phyloP scores from a whole-genome alignment of 2,888 invertebrate species.

The Drosophila neonasuta region DNA sequence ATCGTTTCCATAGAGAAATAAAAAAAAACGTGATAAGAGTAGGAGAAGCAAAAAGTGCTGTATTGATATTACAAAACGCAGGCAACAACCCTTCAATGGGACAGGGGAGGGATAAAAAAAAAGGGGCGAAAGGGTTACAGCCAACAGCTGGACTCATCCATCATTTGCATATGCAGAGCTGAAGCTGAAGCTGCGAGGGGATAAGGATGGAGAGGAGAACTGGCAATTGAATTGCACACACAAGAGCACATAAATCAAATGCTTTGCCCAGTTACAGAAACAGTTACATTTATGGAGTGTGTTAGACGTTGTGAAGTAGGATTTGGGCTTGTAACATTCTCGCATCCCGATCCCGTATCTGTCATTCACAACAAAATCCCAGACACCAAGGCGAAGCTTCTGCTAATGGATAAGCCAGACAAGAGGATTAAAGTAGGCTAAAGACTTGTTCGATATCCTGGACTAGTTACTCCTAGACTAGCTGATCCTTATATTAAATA shows the following conservation, averaged over 20 bases:
- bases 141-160: constrained; percentile 58
- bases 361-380: constrained; percentile 15
- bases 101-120: constrained; percentile 14
- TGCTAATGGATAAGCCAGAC: constrained; percentile 13
- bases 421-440: background rate
- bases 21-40: background rate
- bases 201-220: background rate
- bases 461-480: background rate
- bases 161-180: constrained; percentile 68
- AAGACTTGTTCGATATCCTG: background rate
- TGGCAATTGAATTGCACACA: constrained; percentile 36
- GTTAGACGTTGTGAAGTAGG: constrained; percentile 13
- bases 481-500: background rate
- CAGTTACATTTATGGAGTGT: constrained; percentile 45
- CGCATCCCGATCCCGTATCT: constrained; percentile 21
- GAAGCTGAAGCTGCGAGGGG: constrained; percentile 19
- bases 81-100: constrained; percentile 47
- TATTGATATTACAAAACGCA: constrained; percentile 54
- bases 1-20: constrained; percentile 24
- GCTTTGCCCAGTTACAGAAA: constrained; percentile 28
- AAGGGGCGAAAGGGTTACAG: constrained; percentile 32
- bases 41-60: background rate
- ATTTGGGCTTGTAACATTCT: constrained; percentile 10
- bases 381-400: constrained; percentile 3
- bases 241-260: constrained; percentile 52